phyloP scores from a whole-genome alignment of 2,888 invertebrate genomes.

The Steinernema scapterisci region DNA sequence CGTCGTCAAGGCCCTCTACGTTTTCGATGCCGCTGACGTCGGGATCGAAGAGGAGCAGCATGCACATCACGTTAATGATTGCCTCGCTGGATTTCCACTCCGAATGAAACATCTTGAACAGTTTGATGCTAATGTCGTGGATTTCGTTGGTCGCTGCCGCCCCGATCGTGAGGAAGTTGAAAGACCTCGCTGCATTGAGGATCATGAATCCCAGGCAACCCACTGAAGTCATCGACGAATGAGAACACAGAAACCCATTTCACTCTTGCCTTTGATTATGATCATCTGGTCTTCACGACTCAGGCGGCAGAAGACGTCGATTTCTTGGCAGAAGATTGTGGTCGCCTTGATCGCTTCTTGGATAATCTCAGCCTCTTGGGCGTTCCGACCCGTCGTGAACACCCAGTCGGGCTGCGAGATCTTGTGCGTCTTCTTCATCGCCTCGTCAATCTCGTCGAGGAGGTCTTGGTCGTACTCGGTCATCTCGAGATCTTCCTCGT shows the following conservation, averaged over 20 bases:
- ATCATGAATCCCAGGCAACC: slow-evolving; percentile 25
- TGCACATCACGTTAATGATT: slow-evolving; percentile 85
- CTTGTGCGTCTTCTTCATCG: slow-evolving; percentile 15
- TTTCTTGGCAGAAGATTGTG: slow-evolving; percentile 24
- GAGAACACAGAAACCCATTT: not conserved
- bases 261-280: not conserved
- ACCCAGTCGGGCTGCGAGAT: slow-evolving; percentile 11
- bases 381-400: not conserved
- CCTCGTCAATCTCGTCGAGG: slow-evolving; percentile 9
- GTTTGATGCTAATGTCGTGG: slow-evolving; percentile 39
- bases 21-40: slow-evolving; percentile 37
- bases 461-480: slow-evolving; percentile 20
- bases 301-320: slow-evolving; percentile 10
- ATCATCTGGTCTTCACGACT: slow-evolving; percentile 14
- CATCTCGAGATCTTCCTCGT: slow-evolving; percentile 20
- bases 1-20: slow-evolving; percentile 15
- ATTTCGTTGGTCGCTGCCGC: slow-evolving; percentile 13
- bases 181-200: not conserved
- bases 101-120: slow-evolving; percentile 79
- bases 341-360: slow-evolving; percentile 27
- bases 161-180: slow-evolving; percentile 24
- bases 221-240: not conserved
- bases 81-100: slow-evolving; percentile 85
- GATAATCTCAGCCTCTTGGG: slow-evolving; percentile 11
- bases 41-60: slow-evolving; percentile 87